Conservation (phyloP, 1,140 invertebrate genomes). For the Ladona fulva region DNA sequence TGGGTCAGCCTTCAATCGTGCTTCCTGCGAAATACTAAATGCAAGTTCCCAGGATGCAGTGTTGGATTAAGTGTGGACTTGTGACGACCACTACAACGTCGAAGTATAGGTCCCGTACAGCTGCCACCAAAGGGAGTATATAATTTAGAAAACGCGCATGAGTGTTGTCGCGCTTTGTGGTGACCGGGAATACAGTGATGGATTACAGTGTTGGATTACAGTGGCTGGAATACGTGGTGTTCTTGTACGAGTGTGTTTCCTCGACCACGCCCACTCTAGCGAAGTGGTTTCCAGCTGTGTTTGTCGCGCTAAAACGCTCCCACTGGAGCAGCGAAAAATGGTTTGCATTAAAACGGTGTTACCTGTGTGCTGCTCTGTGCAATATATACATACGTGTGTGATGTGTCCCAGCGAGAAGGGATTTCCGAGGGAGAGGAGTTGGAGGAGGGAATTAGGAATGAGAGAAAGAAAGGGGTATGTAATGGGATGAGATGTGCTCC, state of each 20-base stretch:
- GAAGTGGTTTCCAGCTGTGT: background rate
- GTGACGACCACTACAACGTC: background rate
- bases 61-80: slow-evolving; percentile 4
- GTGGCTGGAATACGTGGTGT: slow-evolving; percentile 6
- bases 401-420: background rate
- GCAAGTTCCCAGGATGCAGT: background rate
- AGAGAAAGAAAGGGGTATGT: background rate
- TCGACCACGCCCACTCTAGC: background rate
- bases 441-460: background rate
- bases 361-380: background rate
- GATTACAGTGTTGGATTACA: slow-evolving; percentile 9
- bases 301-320: background rate
- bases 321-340: background rate
- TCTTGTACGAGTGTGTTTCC: background rate
- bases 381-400: background rate
- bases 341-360: background rate
- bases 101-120: background rate
- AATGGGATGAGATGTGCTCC: background rate
- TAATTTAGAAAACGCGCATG: background rate
- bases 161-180: background rate
- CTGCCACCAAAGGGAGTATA: no score
- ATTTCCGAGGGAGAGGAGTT: background rate
- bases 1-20: background rate
- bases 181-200: slow-evolving; percentile 3
- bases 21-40: background rate